phyloP scores from a whole-genome alignment of 2,113 vertebrate species.

The Romanogobio albipinnatus region DNA sequence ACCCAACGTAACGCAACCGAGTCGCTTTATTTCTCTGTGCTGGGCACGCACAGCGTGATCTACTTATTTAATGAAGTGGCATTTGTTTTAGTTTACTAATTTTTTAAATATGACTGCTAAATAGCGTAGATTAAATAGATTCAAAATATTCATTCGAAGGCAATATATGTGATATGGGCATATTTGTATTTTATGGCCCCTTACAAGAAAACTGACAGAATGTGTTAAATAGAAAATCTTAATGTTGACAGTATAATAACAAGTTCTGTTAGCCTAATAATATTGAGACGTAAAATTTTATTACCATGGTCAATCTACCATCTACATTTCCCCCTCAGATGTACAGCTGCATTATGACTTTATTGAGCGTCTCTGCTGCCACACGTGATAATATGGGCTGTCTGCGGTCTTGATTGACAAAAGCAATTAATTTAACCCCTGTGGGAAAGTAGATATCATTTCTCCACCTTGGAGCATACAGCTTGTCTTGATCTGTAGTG shows the following conservation, averaged over 20 bases:
- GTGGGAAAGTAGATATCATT: conserved; percentile 15
- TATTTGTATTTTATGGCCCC: no score
- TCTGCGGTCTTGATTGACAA: background rate
- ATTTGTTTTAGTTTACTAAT: background rate
- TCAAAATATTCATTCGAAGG: background rate
- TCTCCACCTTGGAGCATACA: conserved; percentile 2
- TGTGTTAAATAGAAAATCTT: background rate
- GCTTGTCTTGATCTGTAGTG: background rate
- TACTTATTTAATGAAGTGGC: background rate
- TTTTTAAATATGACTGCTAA: background rate
- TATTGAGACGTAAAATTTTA: background rate
- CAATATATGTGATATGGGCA: background rate
- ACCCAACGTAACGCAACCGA: background rate
- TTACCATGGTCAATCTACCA: background rate
- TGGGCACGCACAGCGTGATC: background rate
- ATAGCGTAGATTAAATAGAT: background rate
- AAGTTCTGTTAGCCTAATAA: background rate
- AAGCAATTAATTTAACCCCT: conserved; percentile 20
- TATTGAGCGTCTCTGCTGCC: background rate
- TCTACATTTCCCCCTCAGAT: no score
- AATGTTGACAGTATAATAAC: background rate
- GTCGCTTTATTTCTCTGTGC: background rate
- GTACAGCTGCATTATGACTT: background rate
- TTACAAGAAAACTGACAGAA: background rate
- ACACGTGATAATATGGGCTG: background rate